Evolutionary conservation across 37 sponge, comb jelly and placozoan genomes (phyloP).

Genomic region (Cladorhizidae sp.): DNA sequence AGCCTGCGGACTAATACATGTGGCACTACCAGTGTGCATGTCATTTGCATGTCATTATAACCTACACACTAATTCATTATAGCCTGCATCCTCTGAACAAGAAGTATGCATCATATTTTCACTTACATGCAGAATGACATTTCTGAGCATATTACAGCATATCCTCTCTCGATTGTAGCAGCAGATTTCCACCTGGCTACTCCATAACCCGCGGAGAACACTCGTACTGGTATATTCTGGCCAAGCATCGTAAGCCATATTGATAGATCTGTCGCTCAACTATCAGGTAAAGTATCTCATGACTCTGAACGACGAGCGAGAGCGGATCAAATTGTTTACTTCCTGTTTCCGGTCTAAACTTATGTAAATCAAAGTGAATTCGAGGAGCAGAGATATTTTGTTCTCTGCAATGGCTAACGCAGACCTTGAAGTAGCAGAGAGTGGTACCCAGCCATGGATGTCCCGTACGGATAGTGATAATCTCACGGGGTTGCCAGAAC

Average conservation of each 20-base stretch:
- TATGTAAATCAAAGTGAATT: no score
- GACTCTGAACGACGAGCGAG: neutral
- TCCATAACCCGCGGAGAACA: neutral
- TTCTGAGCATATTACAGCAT: neutral
- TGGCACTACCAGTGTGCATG: no score
- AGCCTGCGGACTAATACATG: no score
- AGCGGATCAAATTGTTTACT: neutral
- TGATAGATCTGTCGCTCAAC: no score
- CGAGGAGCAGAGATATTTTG: neutral
- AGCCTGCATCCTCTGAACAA: no score
- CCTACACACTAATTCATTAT: no score
- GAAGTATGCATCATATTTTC: no score
- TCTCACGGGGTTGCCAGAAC: slow-evolving; percentile 66
- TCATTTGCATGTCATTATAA: no score
- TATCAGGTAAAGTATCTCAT: no score
- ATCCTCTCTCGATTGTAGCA: neutral
- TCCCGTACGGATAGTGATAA: slow-evolving; percentile 54
- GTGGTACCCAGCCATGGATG: slow-evolving; percentile 23
- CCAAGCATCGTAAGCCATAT: no score
- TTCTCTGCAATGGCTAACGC: neutral
- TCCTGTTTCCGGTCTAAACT: neutral
- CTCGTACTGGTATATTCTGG: no score
- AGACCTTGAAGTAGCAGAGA: neutral
- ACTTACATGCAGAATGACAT: slow-evolving; percentile 12
- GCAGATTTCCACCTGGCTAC: slow-evolving; percentile 2